These are phyloP conservation scores for Eristalis tenax DNA, from an alignment of 2,888 invertebrate species.

Conservation along the genomic window DNA sequence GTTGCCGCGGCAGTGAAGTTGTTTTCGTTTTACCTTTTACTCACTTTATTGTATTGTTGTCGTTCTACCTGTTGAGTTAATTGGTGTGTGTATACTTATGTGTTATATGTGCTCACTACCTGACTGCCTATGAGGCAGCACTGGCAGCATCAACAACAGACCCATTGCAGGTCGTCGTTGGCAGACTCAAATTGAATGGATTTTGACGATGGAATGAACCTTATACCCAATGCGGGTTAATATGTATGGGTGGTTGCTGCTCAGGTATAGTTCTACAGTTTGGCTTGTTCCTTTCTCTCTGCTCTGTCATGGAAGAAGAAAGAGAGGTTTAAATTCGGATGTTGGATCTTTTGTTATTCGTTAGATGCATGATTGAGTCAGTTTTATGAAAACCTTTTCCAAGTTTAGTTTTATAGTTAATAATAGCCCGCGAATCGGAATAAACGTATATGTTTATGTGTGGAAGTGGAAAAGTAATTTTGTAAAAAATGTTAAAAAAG, in stretches of 20 bases:
- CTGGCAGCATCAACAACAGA: slow-evolving; percentile 18
- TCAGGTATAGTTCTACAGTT: slow-evolving; percentile 35
- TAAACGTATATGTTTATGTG: slow-evolving; percentile 16
- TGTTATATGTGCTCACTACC: slow-evolving; percentile 25
- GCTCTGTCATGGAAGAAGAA: slow-evolving; percentile 3
- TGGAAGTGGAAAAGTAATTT: slow-evolving; percentile 34
- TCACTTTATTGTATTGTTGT: slow-evolving; percentile 45
- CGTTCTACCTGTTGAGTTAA: slow-evolving; percentile 59
- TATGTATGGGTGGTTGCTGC: slow-evolving; percentile 44
- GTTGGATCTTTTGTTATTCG: slow-evolving; percentile 54
- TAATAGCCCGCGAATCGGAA: slow-evolving; percentile 8
- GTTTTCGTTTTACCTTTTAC: slow-evolving; percentile 35
- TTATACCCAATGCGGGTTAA: slow-evolving; percentile 15
- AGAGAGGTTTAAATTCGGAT: slow-evolving; percentile 32
- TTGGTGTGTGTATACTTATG: slow-evolving; percentile 29
- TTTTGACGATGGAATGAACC: slow-evolving; percentile 22
- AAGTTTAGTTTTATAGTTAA: slow-evolving; percentile 35
- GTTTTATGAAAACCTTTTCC: slow-evolving; percentile 57
- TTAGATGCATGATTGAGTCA: slow-evolving; percentile 57
- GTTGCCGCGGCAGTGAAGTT: slow-evolving; percentile 15
- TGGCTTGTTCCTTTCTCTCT: slow-evolving; percentile 13
- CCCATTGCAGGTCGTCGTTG: slow-evolving; percentile 19
- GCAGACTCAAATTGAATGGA: slow-evolving; percentile 36
- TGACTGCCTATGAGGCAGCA: slow-evolving; percentile 30
- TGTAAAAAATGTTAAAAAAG: slow-evolving; percentile 55